A percentile compares a stretch with the other conserved stretches of the same genome.
These are phyloP conservation scores for Lepidurus couesii DNA, from an alignment of 1,140 invertebrate species.

Conservation along the genomic window DNA sequence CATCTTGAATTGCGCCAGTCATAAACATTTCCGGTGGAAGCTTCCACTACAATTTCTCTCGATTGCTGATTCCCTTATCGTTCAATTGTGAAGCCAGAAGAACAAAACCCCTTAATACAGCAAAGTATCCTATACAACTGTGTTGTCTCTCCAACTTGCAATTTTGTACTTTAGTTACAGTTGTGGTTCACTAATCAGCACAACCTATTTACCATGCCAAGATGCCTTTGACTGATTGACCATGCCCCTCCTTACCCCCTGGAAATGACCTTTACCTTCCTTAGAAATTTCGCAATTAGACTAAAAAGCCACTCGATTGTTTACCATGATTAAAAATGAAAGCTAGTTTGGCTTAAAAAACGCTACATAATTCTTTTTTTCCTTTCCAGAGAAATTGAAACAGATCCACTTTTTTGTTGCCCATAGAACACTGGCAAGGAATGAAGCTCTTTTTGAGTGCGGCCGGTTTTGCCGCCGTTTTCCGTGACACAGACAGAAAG, in stretches of 20 bases:
- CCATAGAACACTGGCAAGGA: background rate
- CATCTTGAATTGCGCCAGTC: background rate
- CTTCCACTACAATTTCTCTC: background rate
- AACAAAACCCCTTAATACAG: background rate
- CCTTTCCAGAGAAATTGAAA: background rate
- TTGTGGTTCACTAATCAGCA: slow-evolving; percentile 13
- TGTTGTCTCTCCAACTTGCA: background rate
- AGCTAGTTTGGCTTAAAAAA: background rate
- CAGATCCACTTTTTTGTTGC: background rate
- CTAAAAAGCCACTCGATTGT: background rate
- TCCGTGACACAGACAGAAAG: background rate
- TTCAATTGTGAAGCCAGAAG: background rate
- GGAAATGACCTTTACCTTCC: background rate
- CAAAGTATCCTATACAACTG: background rate
- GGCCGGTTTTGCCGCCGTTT: background rate
- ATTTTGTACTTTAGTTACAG: background rate
- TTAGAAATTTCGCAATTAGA: background rate
- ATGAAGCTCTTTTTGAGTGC: background rate
- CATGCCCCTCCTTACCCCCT: background rate
- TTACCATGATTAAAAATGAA: background rate
- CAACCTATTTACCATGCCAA: slow-evolving; percentile 11
- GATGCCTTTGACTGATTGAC: background rate
- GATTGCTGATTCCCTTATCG: background rate
- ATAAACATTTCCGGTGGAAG: background rate
- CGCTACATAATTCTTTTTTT: background rate